Conservation (phyloP, 2,888 invertebrate species). For the Apamea crenata region DNA sequence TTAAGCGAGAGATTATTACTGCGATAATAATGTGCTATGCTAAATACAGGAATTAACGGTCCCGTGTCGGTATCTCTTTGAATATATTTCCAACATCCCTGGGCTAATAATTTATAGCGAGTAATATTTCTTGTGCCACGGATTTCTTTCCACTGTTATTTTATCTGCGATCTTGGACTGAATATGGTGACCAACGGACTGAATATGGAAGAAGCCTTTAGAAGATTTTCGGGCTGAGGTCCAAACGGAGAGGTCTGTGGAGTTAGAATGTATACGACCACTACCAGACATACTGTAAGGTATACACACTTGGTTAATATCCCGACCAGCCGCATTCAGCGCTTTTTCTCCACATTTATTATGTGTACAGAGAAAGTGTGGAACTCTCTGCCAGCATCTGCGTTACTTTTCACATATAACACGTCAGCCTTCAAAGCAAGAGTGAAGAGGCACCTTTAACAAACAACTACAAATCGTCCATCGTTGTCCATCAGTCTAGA, state of each 20-base stretch:
- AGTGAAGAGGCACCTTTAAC: neutral
- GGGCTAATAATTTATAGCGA: slow-evolving; percentile 13
- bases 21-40: slow-evolving; percentile 47
- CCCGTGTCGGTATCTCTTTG: slow-evolving; percentile 26
- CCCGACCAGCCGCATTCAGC: neutral
- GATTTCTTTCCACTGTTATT: neutral
- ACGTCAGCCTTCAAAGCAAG: neutral
- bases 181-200: neutral
- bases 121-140: neutral
- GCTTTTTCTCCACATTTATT: neutral
- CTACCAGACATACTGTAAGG: neutral
- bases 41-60: slow-evolving; percentile 48
- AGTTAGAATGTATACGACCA: too few relatives aligned
- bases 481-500: too few relatives aligned
- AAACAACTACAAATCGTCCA: too few relatives aligned
- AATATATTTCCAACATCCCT: slow-evolving; percentile 42
- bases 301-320: too few relatives aligned
- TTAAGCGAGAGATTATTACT: slow-evolving; percentile 47
- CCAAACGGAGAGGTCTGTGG: neutral
- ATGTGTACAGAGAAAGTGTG: neutral
- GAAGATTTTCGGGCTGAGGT: neutral
- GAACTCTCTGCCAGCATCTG: neutral
- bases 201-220: neutral
- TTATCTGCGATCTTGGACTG: neutral
- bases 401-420: neutral